Conservation (phyloP, 2,888 invertebrate genomes). For the Tetanocera ferruginea region DNA sequence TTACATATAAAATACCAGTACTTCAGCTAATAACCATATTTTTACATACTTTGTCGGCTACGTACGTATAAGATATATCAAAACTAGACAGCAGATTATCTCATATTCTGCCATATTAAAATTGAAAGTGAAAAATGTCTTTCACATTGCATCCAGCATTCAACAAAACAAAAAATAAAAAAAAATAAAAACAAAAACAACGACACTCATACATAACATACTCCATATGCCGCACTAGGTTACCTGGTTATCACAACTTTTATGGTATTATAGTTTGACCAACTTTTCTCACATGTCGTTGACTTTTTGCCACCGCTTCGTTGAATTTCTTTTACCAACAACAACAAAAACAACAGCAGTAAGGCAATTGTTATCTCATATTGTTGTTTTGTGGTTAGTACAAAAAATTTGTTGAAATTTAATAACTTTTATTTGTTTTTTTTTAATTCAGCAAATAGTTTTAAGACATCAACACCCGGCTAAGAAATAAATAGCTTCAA, state of each 20-base stretch:
- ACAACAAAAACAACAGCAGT: not conserved
- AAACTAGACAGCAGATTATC: not conserved
- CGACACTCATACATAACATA: not conserved
- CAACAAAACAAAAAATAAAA: no score
- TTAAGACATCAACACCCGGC: not conserved
- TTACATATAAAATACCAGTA: no score
- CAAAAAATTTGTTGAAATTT: not conserved
- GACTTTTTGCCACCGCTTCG: conserved; percentile 23
- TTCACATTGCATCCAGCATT: not conserved
- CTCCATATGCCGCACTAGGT: conserved; percentile 30
- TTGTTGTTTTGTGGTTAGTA: not conserved
- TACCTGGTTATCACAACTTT: conserved; percentile 28
- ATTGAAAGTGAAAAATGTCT: not conserved
- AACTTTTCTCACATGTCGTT: conserved; percentile 32
- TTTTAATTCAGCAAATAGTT: not conserved
- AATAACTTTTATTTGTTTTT: not conserved
- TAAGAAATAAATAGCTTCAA: no score
- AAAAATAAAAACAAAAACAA: no score
- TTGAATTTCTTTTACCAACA: not conserved
- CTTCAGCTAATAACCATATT: no score
- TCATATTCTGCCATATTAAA: not conserved
- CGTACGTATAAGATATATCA: no score
- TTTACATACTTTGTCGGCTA: no score
- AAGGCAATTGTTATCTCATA: not conserved
- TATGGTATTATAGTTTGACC: conserved; percentile 18